Evolutionary conservation across 2,113 vertebrate species (phyloP).

Genomic region (Thalassarche chlororhynchos): DNA sequence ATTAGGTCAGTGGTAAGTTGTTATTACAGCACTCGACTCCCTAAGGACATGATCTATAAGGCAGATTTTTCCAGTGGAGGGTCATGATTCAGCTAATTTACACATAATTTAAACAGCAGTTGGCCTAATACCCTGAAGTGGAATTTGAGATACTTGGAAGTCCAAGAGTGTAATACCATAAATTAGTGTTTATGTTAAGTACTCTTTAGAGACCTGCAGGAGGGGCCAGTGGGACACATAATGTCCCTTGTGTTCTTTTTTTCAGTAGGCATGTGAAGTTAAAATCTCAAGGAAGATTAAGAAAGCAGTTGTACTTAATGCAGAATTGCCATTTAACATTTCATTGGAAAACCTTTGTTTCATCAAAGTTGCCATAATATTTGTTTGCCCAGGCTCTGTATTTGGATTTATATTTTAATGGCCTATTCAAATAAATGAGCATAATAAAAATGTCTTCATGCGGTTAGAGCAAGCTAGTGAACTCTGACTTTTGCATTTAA

Average conservation of each 20-base stretch:
- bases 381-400: background rate
- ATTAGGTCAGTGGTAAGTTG: conserved; percentile 35
- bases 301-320: background rate
- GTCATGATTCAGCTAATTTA: background rate
- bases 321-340: background rate
- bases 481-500: background rate
- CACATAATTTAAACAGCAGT: conserved; percentile 39
- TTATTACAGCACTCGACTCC: background rate
- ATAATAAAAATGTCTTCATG: background rate
- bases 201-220: background rate
- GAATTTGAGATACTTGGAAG: background rate
- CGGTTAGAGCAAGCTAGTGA: background rate
- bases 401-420: background rate
- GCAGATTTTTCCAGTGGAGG: background rate
- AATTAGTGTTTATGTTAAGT: conserved; percentile 12
- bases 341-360: background rate
- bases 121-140: conserved; percentile 28
- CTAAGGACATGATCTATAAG: conserved; percentile 8
- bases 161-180: background rate
- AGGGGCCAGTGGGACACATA: background rate
- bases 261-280: background rate
- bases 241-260: background rate
- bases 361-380: background rate
- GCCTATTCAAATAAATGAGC: background rate
- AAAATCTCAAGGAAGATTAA: background rate